Evolutionary conservation across 2,797 vertebrate species (phyloP).

Genomic region (Remorina albescens): DNA sequence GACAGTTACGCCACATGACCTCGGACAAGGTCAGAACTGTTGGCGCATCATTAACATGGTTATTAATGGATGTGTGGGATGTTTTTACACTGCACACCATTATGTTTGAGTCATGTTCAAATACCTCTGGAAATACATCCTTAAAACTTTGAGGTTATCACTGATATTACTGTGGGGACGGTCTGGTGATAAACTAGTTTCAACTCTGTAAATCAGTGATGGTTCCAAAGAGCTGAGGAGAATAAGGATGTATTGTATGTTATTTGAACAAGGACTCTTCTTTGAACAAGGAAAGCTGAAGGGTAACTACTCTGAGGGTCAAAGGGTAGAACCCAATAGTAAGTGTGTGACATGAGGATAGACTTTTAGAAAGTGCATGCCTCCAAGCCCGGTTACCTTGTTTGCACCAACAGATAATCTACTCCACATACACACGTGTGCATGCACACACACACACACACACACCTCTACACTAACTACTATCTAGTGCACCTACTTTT

Average conservation of each 20-base stretch:
- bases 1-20: conserved; percentile 7
- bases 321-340: conserved; percentile 59
- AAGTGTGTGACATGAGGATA: conserved; percentile 66
- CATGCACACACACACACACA: conserved; percentile 13
- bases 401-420: conserved; percentile 73
- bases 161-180: conserved; percentile 52
- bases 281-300: conserved; percentile 68
- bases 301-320: conserved; percentile 48
- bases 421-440: conserved; percentile 6
- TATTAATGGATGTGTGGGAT: conserved; percentile 35
- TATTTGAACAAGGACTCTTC: conserved; percentile 67
- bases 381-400: conserved; percentile 80
- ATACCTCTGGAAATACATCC: conserved; percentile 72
- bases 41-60: conserved; percentile 1
- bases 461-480: conserved; percentile 14
- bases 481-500: conserved; percentile 21
- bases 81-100: conserved; percentile 69
- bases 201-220: conserved; percentile 66
- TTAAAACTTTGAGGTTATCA: conserved; percentile 61
- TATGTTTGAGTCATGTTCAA: conserved; percentile 70
- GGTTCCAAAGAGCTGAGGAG: conserved; percentile 45
- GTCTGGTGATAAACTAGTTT: conserved; percentile 50
- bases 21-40: conserved; percentile 20
- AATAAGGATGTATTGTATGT: conserved; percentile 65
- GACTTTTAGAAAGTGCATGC: conserved; percentile 67